These are phyloP conservation scores for Bellardia bayeri DNA, from an alignment of 2,888 invertebrate genomes.

Conservation along the genomic window DNA sequence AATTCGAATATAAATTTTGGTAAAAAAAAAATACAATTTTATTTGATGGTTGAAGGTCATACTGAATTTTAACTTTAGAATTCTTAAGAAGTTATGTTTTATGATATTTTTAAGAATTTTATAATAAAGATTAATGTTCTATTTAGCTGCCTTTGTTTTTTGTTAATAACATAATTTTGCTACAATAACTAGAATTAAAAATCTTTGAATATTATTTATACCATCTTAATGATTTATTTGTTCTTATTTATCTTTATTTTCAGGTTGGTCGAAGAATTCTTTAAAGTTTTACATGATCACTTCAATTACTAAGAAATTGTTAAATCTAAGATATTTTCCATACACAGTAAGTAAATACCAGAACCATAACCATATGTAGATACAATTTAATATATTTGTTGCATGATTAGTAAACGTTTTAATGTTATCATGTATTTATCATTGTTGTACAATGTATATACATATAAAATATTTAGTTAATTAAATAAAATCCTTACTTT, in stretches of 20 bases:
- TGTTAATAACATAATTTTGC: constrained; percentile 42
- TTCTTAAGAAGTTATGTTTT: constrained; percentile 15
- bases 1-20: constrained; percentile 15
- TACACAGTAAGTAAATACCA: constrained; percentile 14
- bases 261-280: constrained; percentile 37
- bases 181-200: constrained; percentile 32
- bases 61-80: constrained; percentile 20
- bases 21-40: neutral
- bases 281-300: neutral
- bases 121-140: constrained; percentile 56
- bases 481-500: constrained; percentile 26
- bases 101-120: constrained; percentile 22
- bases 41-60: constrained; percentile 57
- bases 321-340: neutral
- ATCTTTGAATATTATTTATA: constrained; percentile 18
- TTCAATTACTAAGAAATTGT: constrained; percentile 18
- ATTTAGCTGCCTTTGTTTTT: neutral
- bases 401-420: neutral
- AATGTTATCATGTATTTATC: neutral
- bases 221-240: constrained; percentile 31
- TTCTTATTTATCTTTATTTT: constrained; percentile 30
- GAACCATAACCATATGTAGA: neutral
- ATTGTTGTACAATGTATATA: neutral
- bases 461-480: constrained; percentile 12
- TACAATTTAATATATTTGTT: neutral